phyloP scores from a whole-genome alignment of 64 coral and sea anemone species.

The Porites lutea region DNA sequence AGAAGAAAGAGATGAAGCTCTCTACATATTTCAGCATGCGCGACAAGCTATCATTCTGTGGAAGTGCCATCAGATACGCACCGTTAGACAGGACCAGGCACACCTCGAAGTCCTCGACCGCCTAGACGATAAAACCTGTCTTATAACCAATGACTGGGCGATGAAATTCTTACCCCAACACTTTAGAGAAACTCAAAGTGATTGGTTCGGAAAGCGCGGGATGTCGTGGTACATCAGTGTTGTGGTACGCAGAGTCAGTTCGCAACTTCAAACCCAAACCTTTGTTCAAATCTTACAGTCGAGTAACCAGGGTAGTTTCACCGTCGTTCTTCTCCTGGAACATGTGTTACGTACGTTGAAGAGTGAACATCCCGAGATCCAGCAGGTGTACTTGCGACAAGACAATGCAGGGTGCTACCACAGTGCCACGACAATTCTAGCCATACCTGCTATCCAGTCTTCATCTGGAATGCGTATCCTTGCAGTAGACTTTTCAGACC shows the following conservation, averaged over 20 bases:
- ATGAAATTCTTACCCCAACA: conserved; percentile 13
- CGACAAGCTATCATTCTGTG: not conserved
- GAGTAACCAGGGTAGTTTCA: conserved; percentile 35
- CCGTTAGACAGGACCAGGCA: conserved; percentile 3
- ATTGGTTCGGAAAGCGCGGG: conserved; percentile 12
- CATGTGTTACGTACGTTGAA: conserved; percentile 47
- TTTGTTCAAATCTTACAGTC: conserved; percentile 44
- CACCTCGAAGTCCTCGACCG: not conserved
- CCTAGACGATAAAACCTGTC: not conserved
- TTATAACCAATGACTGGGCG: conserved; percentile 21
- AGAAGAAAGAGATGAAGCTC: not conserved
- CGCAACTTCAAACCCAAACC: conserved; percentile 25
- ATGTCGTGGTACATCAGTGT: conserved; percentile 6
- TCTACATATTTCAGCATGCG: not conserved
- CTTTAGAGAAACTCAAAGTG: not conserved
- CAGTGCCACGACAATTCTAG: conserved; percentile 11
- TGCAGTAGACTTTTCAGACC: conserved; percentile 27
- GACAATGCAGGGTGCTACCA: conserved; percentile 71
- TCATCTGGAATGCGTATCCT: not conserved
- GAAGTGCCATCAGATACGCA: not conserved
- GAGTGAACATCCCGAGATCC: conserved; percentile 35
- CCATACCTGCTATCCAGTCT: not conserved
- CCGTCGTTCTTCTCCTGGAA: conserved; percentile 30
- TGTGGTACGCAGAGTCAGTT: not conserved
- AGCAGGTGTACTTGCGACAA: conserved; percentile 30